Base-by-base conservation (phyloP, 2,888 invertebrate species). In the Malthinus flaveolus region DNA sequence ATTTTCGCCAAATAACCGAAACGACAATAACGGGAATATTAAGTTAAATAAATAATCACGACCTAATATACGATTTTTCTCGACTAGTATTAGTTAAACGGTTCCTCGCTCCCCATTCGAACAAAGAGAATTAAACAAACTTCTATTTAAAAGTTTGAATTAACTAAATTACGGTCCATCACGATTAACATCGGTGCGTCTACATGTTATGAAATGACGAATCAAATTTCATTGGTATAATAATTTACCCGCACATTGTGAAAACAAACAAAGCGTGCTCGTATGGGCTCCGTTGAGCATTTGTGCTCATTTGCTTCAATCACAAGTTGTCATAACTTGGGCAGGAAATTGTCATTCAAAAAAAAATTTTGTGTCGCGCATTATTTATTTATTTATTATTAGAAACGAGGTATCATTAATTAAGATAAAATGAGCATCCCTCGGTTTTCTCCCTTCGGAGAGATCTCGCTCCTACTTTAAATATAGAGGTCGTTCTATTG, bases 181-280 rank as follows among this genome's bases (percentile, higher is more conserved):
- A 70, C 67, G 61, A 63, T 59, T 67, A 69, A 68, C 61, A 57
- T 67, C 66, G 65, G 62, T 63, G 66, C 62, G 63, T 58, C 49
- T 63, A 47, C 48, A 67, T 71, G 70, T 71, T 73, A 66, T 71
- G 70, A 69, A 70, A 68, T 68, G 64, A 62, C 66, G 70, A 68
- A 72, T 74, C 71, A 66, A 71, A 68, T 74, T 74, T 73, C 74
- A 74, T 72, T 70, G 70, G 71, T 71, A 72, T 67, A 66, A 73
- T 73, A 72, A 73, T 72, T 74, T 68, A 69, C 73, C 74, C 73
- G 73, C 73, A 75, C 71, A 67, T 66, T 70, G 66, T 68, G 66
- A 69, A 72, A 73, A 72, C 71, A 74, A 73, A 73, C 71, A 73
- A 71, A 71, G 68, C 66, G 65, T 66, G 66, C 64, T 66, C 56